Base-by-base conservation (phyloP, 1,140 invertebrate species). In the Sitobion miscanthi region DNA sequence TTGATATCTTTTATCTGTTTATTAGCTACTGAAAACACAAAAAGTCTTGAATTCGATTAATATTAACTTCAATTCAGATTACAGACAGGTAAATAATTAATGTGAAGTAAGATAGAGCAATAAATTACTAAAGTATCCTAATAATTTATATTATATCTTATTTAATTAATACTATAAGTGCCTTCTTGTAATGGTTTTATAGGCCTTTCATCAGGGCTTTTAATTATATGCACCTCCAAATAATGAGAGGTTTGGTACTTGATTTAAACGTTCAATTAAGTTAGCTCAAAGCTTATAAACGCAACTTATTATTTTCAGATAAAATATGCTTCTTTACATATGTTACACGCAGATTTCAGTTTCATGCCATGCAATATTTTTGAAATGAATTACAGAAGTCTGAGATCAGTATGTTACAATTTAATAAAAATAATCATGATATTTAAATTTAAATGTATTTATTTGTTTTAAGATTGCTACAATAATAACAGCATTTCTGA, bases 321-420 rank as follows among this genome's bases (percentile, higher is more conserved):
- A 69, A 69, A 69, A 69, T n/a, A 69, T 69, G 62, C 62, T n/a
- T 91, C 62, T n/a, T 82, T 91, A 35, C 47, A 77, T 30, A 91
- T 91, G 62, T 21, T 91, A 47, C 90, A 91, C 23, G 45, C 62
- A 20, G 62, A 82, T 91, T 91, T 91, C 11, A 47, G 30, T 47
- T 82, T 91, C 8, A 49, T 20, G 42, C 90, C 90, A 47, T 91
- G 57, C 30, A 42, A 45, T 77, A 91, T 91, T 91, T 91, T 91
- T 49, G 90, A 90, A 11, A 25, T 90, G 88, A 90, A 35, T 90
- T 90, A 90, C 52, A 90, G 88, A 25, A 90, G 38, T 90, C 38
- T 90, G 25, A 38, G 25, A 57, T 57, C 42, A 87, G 85, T 87
- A 90, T 25, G 52, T 89, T 11, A 45, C 23, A 23, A 47, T 47